Base-by-base conservation (phyloP, 2,888 invertebrate genomes). In the Tanytarsus gracilentus region DNA sequence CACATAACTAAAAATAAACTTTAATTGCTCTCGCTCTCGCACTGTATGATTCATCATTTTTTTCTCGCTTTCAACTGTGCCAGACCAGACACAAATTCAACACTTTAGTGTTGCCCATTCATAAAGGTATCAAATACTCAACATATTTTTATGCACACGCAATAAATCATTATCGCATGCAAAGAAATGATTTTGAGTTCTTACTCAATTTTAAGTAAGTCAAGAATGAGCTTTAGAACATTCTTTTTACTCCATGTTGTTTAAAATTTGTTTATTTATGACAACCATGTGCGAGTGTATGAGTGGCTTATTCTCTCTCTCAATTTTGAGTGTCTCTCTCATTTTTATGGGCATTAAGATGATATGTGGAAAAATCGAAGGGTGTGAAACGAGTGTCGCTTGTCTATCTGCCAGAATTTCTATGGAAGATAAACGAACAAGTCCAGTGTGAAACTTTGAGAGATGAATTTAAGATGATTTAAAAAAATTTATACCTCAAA, bases 91-190 rank as follows among this genome's bases (percentile, higher is more conserved):
- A 40, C 16, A 7, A 16, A 40, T 40, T 40, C 18, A 44, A 44
- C 44, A 44, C 44, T 44, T 44, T 44, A 44, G 23, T 18, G 11
- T 9, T 44, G 21, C 21, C 18, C 23, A 44, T 16, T 23, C 18
- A 23, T 44, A 23, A 18, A 21, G 36, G 14, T 36, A 36, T 36
- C n/a, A 36, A 36, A n/a, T n/a, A n/a, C n/a, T n/a, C n/a, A n/a
- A n/a, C n/a, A n/a, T n/a, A n/a, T n/a, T n/a, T n/a, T 48, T 29
- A 7, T 21, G 23, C 51, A 53, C 36, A 23, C 21, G 39, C 25
- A 53, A 53, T 53, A 53, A 53, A 53, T 53, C 53, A 53, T 53
- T 53, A 53, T 53, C 53, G 39, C 53, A 53, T 53, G 53, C 39
- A 53, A 23, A 27, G 26, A 14, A 27, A 9, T 18, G 11, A 26